These are phyloP conservation scores for Callithrix jacchus DNA, from an alignment of 2,113 vertebrate species.

Conservation along the genomic window DNA sequence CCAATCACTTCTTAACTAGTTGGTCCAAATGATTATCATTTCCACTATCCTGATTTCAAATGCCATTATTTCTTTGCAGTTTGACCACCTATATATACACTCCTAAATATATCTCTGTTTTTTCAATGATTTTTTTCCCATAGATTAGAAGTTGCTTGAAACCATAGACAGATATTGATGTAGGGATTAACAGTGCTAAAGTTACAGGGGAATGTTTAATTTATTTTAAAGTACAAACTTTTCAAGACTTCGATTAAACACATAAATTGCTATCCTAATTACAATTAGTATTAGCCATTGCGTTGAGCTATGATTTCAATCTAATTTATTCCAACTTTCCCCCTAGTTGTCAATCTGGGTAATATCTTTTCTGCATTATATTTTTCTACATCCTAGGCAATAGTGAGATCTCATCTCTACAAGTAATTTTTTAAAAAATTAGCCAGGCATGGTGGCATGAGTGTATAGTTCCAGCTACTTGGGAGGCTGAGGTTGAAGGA, in stretches of 20 bases:
- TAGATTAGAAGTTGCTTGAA: slow-evolving; percentile 26
- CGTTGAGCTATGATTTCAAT: not conserved
- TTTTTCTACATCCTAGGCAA: not conserved
- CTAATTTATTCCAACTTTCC: not conserved
- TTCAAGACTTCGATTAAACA: not conserved
- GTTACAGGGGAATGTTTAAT: not conserved
- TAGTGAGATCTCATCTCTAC: no score
- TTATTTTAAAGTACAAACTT: slow-evolving; percentile 32
- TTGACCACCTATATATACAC: no score
- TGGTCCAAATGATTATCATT: no score
- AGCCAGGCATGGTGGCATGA: no score
- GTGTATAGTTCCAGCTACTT: no score
- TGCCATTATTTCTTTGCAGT: no score
- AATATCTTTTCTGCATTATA: not conserved
- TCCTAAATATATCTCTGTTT: no score
- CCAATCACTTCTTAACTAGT: no score
- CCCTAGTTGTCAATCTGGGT: not conserved
- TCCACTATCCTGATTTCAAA: no score
- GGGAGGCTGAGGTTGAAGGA: no score
- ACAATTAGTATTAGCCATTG: not conserved
- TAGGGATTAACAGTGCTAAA: not conserved
- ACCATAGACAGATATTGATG: not conserved
- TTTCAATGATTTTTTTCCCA: not conserved
- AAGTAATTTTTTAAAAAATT: no score
- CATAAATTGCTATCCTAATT: not conserved